Evolutionary conservation across 1,140 invertebrate species (phyloP).

Genomic region (Belonocnema kinseyi): DNA sequence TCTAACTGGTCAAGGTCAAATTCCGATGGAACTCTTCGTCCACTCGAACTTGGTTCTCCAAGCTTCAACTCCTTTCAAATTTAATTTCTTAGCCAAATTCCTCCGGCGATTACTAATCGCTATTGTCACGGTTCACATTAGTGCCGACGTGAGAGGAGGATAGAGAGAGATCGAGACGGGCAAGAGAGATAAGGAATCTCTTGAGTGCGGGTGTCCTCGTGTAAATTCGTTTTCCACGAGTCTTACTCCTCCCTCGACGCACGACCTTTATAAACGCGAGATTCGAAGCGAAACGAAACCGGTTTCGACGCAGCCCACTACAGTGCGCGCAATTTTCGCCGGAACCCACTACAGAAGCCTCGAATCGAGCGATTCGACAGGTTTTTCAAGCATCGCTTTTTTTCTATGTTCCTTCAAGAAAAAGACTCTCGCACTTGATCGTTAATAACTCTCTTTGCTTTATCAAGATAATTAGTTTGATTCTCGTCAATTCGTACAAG

Average conservation of each 20-base stretch:
- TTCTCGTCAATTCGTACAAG: too few species aligned
- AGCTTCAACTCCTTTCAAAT: not conserved
- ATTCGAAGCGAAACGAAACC: slow-evolving; percentile 42
- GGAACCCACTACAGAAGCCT: slow-evolving; percentile 32
- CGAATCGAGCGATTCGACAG: slow-evolving; percentile 20
- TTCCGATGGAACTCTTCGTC: not conserved
- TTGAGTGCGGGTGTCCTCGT: slow-evolving; percentile 63
- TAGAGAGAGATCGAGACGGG: slow-evolving; percentile 39
- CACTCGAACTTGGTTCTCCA: not conserved
- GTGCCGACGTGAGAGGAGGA: not conserved
- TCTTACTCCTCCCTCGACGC: slow-evolving; percentile 62
- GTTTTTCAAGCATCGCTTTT: slow-evolving; percentile 28
- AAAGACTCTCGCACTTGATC: slow-evolving; percentile 27
- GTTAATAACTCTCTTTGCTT: slow-evolving; percentile 25
- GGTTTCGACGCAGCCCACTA: slow-evolving; percentile 42
- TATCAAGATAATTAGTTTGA: too few species aligned
- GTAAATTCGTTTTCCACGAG: slow-evolving; percentile 67
- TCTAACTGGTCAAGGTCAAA: slow-evolving; percentile 5
- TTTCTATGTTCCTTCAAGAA: slow-evolving; percentile 9
- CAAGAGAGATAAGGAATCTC: slow-evolving; percentile 49
- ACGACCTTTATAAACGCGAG: slow-evolving; percentile 57
- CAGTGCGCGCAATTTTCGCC: slow-evolving; percentile 36
- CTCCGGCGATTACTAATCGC: not conserved
- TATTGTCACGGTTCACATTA: slow-evolving; percentile 2
- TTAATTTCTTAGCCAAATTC: not conserved